Conservation (phyloP, 2,113 vertebrate species). For the Oceanites oceanicus region DNA sequence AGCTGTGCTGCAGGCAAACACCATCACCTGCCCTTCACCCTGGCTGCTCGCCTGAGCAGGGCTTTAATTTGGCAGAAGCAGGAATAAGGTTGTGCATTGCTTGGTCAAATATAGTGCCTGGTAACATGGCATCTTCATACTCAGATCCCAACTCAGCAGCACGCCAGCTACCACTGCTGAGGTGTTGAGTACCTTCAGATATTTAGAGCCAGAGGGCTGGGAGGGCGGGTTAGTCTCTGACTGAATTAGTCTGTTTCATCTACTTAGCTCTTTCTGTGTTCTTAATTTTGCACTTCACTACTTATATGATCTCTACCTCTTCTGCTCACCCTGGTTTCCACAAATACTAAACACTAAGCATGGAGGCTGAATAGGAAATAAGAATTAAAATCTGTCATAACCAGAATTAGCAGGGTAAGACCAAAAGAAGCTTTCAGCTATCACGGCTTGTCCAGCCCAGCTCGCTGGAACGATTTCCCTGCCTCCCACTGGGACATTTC, state of each 20-base stretch:
- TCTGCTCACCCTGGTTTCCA: not conserved
- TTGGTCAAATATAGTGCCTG: not conserved
- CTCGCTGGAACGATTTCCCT: not conserved
- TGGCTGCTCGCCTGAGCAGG: not conserved
- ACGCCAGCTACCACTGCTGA: fast-evolving
- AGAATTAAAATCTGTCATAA: not conserved
- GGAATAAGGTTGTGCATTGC: not conserved
- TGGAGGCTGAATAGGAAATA: not conserved
- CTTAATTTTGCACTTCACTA: not conserved
- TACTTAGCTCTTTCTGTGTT: not conserved
- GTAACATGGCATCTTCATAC: not conserved
- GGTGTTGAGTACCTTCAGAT: not conserved
- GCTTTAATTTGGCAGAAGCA: not conserved
- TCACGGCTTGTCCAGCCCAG: not conserved
- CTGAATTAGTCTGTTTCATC: not conserved
- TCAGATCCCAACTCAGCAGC: not conserved
- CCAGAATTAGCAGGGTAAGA: not conserved
- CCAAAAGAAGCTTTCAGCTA: not conserved
- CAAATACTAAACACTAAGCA: not conserved
- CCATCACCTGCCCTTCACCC: not conserved
- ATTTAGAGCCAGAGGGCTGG: not conserved
- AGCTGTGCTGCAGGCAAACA: not conserved
- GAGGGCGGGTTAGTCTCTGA: not conserved
- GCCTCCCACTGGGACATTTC: not conserved
- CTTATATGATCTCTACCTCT: not conserved